phyloP scores from a whole-genome alignment of 2,113 vertebrate species.

The Lathamus discolor region DNA sequence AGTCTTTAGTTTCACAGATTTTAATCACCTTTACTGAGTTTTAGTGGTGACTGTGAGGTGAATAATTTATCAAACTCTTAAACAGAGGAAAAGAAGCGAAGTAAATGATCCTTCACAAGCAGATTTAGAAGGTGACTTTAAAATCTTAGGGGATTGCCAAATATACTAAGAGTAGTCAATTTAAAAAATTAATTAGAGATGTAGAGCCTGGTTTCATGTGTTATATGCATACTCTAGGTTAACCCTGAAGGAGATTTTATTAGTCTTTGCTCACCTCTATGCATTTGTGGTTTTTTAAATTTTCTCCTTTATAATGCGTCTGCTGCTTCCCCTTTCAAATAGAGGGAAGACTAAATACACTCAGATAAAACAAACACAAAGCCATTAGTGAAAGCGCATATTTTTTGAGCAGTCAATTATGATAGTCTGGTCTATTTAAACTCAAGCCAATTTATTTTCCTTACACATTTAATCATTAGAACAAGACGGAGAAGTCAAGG shows the following conservation, averaged over 20 bases:
- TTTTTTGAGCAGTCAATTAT: constrained; percentile 18
- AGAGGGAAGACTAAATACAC: neutral
- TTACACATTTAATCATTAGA: constrained; percentile 1
- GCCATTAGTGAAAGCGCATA: neutral
- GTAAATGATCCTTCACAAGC: constrained; percentile 43
- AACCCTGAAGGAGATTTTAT: neutral
- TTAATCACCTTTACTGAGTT: constrained; percentile 33
- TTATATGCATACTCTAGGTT: neutral
- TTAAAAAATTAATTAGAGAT: constrained; percentile 30
- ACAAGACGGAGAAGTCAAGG: neutral
- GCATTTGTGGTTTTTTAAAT: neutral
- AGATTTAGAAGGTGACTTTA: constrained; percentile 50
- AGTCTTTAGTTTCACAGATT: neutral
- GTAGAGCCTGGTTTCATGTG: neutral
- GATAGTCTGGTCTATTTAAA: neutral
- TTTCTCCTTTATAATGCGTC: neutral
- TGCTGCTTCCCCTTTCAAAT: neutral
- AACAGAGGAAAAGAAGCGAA: neutral
- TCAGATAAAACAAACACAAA: constrained; percentile 13
- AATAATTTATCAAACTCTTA: constrained; percentile 55
- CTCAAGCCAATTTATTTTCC: constrained; percentile 5
- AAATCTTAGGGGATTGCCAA: constrained; percentile 13
- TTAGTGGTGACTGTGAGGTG: neutral
- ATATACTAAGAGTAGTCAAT: constrained; percentile 4
- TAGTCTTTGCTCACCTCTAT: neutral